Conservation (phyloP, 2,888 invertebrate genomes). For the Drosophila antonietae region DNA sequence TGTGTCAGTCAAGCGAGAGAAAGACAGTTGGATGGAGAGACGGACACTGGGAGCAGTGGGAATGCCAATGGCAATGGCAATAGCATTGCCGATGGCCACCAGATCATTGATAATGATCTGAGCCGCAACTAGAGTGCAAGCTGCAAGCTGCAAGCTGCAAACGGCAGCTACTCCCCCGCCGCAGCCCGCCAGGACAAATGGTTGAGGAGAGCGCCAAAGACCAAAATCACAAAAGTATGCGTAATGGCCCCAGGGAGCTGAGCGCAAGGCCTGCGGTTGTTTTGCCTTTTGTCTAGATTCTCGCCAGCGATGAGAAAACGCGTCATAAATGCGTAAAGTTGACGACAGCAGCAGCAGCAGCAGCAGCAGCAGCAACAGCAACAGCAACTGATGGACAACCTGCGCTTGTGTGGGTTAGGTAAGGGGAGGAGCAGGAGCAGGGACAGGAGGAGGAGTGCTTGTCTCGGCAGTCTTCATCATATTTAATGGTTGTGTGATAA, state of each 20-base stretch:
- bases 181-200: slow-evolving; percentile 6
- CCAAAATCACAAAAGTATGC: slow-evolving; percentile 75
- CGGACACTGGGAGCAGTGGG: slow-evolving; percentile 43
- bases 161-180: slow-evolving; percentile 17
- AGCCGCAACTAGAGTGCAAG: slow-evolving; percentile 53
- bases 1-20: slow-evolving; percentile 60
- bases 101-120: slow-evolving; percentile 79
- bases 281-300: slow-evolving; percentile 66
- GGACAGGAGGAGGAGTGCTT: slow-evolving; percentile 24
- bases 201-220: slow-evolving; percentile 45
- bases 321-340: slow-evolving; percentile 81
- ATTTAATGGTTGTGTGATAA: slow-evolving; percentile 80
- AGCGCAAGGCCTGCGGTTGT: slow-evolving; percentile 61
- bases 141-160: slow-evolving; percentile 11
- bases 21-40: background rate
- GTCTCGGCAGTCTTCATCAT: slow-evolving; percentile 76
- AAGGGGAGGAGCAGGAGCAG: background rate
- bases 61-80: slow-evolving; percentile 39
- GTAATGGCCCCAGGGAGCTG: slow-evolving; percentile 78
- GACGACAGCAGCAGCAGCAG: slow-evolving; percentile 59
- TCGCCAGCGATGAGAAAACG: slow-evolving; percentile 77
- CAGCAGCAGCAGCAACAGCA: slow-evolving; percentile 4
- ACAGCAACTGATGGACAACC: slow-evolving; percentile 29
- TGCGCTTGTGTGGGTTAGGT: slow-evolving; percentile 18
- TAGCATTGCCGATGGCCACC: slow-evolving; percentile 42